Evolutionary conservation across 2,888 invertebrate species (phyloP), one percentile per base, ranked within the genome.

Genomic region (Embidobia sp.): DNA sequence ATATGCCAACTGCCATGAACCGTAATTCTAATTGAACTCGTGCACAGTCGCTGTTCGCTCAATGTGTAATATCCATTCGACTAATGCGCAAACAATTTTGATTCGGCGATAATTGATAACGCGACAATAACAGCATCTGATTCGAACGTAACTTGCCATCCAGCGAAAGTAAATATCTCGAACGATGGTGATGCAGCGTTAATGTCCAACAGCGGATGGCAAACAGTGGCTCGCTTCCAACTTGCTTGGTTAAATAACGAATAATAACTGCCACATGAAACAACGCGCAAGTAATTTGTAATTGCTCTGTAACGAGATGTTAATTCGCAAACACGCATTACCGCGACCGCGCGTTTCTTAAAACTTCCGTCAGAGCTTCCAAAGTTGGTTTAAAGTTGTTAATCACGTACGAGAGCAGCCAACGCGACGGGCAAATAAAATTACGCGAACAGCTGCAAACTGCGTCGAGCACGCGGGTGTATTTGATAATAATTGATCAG

Each of bases 151-250:
- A 55, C 33, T 53, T 48, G 37, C 13, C 37, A 55, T 53, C 19
- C 15, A 10, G 10, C 33, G 33, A 53, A 55, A 63, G 55, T 48
- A 55, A 44, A 55, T 16, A 61, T 26, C 63, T 29, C 37, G 16
- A n/a, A 6, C 10, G 0, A 6, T 6, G 11, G 29, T 63, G 33
- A 37, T 31, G 18, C 44, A 15, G 29, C 46, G 8, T 10, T 35
- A 46, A 53, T 31, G 33, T 55, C 33, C 64, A 55, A 42, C 19
- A 31, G 16, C 42, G 26, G 22, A 8, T 35, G 13, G 49, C 64
- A 55, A 64, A 59, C 8, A 59, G 55, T 66, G 64, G 57, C 64
- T 31, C 57, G 64, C 11, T 55, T 64, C 73, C 73, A 66, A 64
- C 31, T 40, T 48, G 55, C 46, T 55, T 63, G 22, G 55, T 72